Evolutionary conservation across 2,797 vertebrate genomes (phyloP).

Genomic region (Chelidonichthys spinosus): DNA sequence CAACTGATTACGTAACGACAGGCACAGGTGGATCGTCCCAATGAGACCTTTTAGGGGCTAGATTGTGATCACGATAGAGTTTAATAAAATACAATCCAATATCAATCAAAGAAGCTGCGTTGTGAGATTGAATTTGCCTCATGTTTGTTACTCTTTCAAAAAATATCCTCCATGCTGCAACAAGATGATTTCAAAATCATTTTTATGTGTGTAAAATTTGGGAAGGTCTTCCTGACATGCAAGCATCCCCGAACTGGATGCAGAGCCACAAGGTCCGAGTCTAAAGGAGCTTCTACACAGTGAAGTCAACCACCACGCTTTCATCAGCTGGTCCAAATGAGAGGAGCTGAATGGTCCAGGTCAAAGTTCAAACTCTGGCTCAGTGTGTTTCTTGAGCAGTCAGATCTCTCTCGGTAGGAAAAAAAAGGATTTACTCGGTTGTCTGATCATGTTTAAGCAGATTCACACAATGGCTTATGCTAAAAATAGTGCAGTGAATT

Average conservation of each 20-base stretch:
- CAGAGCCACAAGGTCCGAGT: background rate
- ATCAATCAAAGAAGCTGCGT: background rate
- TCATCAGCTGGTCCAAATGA: background rate
- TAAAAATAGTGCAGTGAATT: background rate
- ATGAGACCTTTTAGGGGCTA: background rate
- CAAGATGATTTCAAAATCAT: background rate
- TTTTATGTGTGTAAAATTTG: too few species aligned
- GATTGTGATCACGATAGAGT: conserved; percentile 2
- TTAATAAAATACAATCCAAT: background rate
- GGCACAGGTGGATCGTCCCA: background rate
- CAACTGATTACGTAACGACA: background rate
- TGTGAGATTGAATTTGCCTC: background rate
- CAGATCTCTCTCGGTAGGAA: background rate
- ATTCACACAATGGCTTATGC: background rate
- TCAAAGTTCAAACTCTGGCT: background rate
- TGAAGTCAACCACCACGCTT: background rate
- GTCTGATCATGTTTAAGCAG: conserved; percentile 28
- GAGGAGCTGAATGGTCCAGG: background rate
- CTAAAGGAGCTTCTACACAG: background rate
- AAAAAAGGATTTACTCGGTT: background rate
- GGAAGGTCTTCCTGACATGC: too few species aligned
- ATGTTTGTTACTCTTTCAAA: background rate
- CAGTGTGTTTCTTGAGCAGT: background rate
- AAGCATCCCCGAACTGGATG: background rate
- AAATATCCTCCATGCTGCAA: background rate